Evolutionary conservation across 2,888 invertebrate species (phyloP).

Genomic region (Nudaria mundana): DNA sequence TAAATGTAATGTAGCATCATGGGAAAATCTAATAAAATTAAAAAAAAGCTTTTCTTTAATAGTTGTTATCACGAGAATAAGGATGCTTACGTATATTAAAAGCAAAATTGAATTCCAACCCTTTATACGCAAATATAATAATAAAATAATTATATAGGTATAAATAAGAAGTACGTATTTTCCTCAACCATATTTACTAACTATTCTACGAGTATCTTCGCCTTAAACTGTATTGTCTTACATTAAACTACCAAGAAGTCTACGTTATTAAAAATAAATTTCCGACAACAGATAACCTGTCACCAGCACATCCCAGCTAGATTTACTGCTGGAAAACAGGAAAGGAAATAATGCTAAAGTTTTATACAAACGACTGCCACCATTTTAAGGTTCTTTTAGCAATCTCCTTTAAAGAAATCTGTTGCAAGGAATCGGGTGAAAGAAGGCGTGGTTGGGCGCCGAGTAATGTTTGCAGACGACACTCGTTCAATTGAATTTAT

Average conservation of each 20-base stretch:
- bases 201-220: no score
- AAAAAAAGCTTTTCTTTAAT: no score
- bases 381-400: slow-evolving; percentile 57
- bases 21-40: no score
- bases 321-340: slow-evolving; percentile 38
- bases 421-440: slow-evolving; percentile 40
- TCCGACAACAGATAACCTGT: slow-evolving; percentile 33
- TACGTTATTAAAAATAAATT: slow-evolving; percentile 29
- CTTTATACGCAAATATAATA: no score
- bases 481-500: slow-evolving; percentile 67
- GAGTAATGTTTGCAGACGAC: slow-evolving; percentile 58
- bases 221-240: no score
- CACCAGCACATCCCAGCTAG: slow-evolving; percentile 33
- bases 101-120: no score
- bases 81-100: no score
- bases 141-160: no score
- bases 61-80: no score
- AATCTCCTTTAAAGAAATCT: slow-evolving; percentile 54
- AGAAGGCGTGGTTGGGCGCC: slow-evolving; percentile 42
- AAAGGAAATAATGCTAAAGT: slow-evolving; percentile 51
- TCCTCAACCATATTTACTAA: no score
- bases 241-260: slow-evolving; percentile 2
- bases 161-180: no score
- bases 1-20: no score
- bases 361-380: slow-evolving; percentile 60